Evolutionary conservation across 2,113 vertebrate genomes (phyloP).

Genomic region (Ceuthmochares aereus): DNA sequence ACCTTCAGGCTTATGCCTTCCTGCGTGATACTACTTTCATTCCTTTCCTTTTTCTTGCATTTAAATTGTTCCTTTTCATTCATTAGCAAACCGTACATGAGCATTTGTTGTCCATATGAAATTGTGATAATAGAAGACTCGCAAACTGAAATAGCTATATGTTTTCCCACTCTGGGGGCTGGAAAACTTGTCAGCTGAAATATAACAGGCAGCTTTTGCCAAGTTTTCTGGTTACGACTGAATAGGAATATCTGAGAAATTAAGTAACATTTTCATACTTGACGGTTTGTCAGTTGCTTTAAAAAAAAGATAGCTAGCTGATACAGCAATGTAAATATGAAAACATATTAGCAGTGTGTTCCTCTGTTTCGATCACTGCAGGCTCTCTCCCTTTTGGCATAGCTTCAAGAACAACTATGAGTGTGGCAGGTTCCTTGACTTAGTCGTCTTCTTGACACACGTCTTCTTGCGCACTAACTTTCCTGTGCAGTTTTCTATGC

Average conservation of each 20-base stretch:
- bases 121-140: not conserved
- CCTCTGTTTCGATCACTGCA: not conserved
- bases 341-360: not conserved
- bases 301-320: not conserved
- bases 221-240: constrained; percentile 13
- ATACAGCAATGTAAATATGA: not conserved
- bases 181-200: constrained; percentile 24
- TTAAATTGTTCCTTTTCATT: constrained; percentile 29
- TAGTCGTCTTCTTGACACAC: not conserved
- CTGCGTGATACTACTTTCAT: not conserved
- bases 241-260: constrained; percentile 42
- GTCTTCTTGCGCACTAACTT: not conserved
- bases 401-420: not conserved
- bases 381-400: not conserved
- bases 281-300: not conserved
- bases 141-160: constrained; percentile 17
- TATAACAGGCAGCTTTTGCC: constrained; percentile 17
- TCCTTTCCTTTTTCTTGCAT: constrained; percentile 12
- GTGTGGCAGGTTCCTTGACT: not conserved
- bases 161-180: constrained; percentile 12
- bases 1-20: constrained; percentile 1
- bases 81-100: constrained; percentile 4
- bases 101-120: constrained; percentile 53
- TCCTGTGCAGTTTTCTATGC: not conserved
- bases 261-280: constrained; percentile 21